These are phyloP conservation scores for Endomychus coccineus DNA, from an alignment of 2,888 invertebrate genomes.

Conservation along the genomic window DNA sequence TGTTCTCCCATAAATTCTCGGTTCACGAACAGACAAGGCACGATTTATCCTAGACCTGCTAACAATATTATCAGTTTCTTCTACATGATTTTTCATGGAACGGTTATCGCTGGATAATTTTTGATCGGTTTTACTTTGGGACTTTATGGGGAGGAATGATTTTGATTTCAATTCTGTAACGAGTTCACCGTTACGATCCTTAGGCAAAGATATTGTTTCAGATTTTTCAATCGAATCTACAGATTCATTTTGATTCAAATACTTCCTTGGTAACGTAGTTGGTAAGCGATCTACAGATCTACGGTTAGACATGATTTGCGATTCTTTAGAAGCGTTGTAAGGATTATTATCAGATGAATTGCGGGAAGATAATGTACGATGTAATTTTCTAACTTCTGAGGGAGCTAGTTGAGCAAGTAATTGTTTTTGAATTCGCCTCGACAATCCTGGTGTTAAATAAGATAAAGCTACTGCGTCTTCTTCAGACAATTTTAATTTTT, in stretches of 20 bases:
- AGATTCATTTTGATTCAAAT: constrained; percentile 6
- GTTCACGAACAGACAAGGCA: constrained; percentile 30
- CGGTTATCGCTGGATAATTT: constrained; percentile 30
- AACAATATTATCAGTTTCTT: constrained; percentile 22
- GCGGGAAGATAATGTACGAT: constrained; percentile 55
- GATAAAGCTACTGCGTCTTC: constrained; percentile 63
- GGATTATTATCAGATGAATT: constrained; percentile 26
- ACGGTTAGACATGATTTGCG: constrained; percentile 14
- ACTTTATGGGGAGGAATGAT: constrained; percentile 34
- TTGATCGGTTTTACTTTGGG: constrained; percentile 21
- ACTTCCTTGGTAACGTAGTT: constrained; percentile 41
- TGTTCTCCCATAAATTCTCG: constrained; percentile 25
- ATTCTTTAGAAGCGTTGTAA: constrained; percentile 16
- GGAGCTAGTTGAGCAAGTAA: constrained; percentile 63
- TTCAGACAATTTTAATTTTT: constrained; percentile 60
- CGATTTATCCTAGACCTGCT: constrained; percentile 28
- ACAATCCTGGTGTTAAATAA: constrained; percentile 62
- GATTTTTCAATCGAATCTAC: neutral
- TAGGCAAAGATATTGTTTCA: constrained; percentile 6
- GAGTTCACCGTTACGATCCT: constrained; percentile 6
- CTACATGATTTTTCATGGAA: constrained; percentile 28
- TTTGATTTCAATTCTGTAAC: constrained; percentile 13
- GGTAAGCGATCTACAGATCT: constrained; percentile 28
- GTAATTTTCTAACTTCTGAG: constrained; percentile 58
- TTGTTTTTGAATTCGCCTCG: constrained; percentile 64